Conservation (phyloP, 2,888 invertebrate genomes). For the Cephalotes varians region DNA sequence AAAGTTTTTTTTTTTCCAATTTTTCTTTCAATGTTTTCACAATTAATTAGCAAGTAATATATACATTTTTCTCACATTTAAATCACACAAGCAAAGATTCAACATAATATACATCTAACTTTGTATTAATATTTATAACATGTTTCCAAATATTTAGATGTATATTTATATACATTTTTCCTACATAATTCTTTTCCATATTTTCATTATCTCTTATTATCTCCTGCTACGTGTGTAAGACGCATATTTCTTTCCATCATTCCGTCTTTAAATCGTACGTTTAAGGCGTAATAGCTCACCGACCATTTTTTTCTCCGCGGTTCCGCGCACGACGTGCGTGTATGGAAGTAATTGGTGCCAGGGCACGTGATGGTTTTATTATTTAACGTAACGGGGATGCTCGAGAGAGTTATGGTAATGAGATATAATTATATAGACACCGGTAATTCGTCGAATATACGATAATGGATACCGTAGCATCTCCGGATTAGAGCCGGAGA, state of each 20-base stretch:
- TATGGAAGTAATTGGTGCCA: conserved; percentile 38
- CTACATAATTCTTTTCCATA: conserved; percentile 5
- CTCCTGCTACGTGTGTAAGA: not conserved
- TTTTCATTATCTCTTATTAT: not conserved
- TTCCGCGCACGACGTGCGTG: conserved; percentile 28
- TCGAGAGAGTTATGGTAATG: conserved; percentile 43
- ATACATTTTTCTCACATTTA: not conserved
- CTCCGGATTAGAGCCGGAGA: not conserved
- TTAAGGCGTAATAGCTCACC: conserved; percentile 23
- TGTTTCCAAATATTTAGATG: not conserved
- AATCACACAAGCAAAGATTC: not conserved
- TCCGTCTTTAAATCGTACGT: conserved; percentile 5
- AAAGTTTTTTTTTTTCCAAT: not conserved
- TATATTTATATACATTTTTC: not conserved
- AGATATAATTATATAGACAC: conserved; percentile 39
- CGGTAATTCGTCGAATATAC: conserved; percentile 35
- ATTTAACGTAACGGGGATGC: conserved; percentile 44
- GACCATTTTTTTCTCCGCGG: conserved; percentile 10
- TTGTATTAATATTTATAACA: not conserved
- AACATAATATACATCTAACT: not conserved
- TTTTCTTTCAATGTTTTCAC: not conserved
- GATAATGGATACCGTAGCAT: conserved; percentile 19
- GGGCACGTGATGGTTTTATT: conserved; percentile 47
- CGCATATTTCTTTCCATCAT: conserved; percentile 3
- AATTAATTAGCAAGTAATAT: not conserved